Conservation (phyloP, 1,140 invertebrate genomes). For the Aphelenchoides besseyi region DNA sequence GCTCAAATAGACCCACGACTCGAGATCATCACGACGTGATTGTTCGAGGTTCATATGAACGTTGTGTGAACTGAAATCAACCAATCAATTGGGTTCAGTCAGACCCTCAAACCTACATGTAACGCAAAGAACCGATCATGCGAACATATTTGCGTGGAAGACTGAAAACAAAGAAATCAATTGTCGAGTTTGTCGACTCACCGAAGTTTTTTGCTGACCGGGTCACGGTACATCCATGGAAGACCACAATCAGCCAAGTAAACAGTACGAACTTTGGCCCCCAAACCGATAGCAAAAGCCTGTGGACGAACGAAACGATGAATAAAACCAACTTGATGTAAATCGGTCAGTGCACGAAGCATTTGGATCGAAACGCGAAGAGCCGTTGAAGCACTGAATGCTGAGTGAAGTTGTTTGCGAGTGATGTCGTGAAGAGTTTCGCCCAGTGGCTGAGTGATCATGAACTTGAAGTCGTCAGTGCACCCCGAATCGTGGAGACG, state of each 20-base stretch:
- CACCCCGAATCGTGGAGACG: background rate
- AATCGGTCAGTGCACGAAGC: background rate
- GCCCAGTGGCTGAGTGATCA: constrained; percentile 1
- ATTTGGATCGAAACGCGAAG: constrained; percentile 6
- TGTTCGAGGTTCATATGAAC: background rate
- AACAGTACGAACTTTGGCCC: background rate
- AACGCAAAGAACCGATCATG: background rate
- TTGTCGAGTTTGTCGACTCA: too few relatives aligned
- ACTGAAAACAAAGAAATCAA: background rate
- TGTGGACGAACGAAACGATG: background rate
- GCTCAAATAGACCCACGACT: background rate
- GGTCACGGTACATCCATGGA: background rate
- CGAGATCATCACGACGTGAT: background rate
- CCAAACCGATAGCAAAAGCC: background rate
- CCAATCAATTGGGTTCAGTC: too few relatives aligned
- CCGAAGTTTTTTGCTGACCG: background rate
- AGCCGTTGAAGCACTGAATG: background rate
- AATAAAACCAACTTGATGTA: background rate
- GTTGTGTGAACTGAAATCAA: too few relatives aligned
- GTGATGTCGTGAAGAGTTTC: background rate
- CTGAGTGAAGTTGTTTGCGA: background rate
- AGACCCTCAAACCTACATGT: too few relatives aligned
- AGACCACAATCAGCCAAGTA: background rate
- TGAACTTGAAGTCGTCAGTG: constrained; percentile 1
- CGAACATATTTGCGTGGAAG: background rate